Evolutionary conservation across 2,113 vertebrate species (phyloP).

Genomic region (Melospiza georgiana): DNA sequence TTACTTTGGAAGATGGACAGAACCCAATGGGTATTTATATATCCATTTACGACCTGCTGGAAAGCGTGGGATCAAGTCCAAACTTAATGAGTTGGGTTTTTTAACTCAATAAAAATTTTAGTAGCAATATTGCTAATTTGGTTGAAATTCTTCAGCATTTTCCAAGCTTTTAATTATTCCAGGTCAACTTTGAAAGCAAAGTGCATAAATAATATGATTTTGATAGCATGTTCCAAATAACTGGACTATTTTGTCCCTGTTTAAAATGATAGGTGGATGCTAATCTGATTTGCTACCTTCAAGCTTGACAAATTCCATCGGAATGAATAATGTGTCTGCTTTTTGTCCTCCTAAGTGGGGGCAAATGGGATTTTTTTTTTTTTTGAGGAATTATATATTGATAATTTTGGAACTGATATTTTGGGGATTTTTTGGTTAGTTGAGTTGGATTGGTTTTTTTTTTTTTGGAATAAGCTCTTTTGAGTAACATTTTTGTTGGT

Average conservation of each 20-base stretch:
- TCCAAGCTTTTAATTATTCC: background rate
- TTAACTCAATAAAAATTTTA: background rate
- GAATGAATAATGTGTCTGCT: background rate
- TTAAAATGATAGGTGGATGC: background rate
- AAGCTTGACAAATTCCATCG: background rate
- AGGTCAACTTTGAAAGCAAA: background rate
- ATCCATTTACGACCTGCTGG: background rate
- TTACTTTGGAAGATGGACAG: background rate
- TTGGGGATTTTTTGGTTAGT: rapidly evolving
- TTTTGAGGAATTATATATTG: background rate
- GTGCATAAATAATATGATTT: background rate
- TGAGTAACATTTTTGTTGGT: background rate
- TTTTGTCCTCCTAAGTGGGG: background rate
- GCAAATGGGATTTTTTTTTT: background rate
- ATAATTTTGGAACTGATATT: background rate
- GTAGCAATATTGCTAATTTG: background rate
- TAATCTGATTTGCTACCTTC: background rate
- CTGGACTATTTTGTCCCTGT: background rate
- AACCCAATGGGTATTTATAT: background rate
- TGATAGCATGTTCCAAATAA: background rate
- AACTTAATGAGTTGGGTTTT: background rate
- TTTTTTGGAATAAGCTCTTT: background rate
- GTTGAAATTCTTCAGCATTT: background rate
- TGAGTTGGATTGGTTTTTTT: background rate
- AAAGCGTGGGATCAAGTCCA: background rate